These are phyloP conservation scores for Pseudococcus longispinus DNA, from an alignment of 2,888 invertebrate species.

Conservation along the genomic window DNA sequence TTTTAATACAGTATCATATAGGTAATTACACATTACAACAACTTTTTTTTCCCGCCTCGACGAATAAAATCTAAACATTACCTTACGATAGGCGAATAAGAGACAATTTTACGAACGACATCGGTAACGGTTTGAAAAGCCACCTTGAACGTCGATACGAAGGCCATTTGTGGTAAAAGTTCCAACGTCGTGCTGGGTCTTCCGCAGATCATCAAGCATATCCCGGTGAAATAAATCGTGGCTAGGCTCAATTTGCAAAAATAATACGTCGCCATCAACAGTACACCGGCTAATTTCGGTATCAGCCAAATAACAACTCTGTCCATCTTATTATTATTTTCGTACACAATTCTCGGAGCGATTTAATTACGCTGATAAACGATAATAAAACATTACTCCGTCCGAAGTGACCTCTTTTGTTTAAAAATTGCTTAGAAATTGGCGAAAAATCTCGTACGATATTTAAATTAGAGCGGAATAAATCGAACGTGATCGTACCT, in stretches of 20 bases:
- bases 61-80: neutral
- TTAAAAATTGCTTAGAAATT: neutral
- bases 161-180: neutral
- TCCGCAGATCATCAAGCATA: slow-evolving; percentile 33
- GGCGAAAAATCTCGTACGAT: neutral
- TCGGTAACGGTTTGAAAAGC: neutral
- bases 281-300: neutral
- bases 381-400: neutral
- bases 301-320: neutral
- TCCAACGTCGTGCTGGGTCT: neutral
- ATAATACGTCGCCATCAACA: neutral
- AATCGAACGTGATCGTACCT: slow-evolving; percentile 24
- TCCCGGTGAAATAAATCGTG: neutral
- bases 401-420: neutral
- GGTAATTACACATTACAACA: too few species aligned
- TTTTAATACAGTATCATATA: neutral
- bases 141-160: neutral
- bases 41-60: neutral
- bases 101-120: neutral
- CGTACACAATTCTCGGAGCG: neutral
- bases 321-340: neutral
- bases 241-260: neutral
- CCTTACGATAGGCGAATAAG: neutral
- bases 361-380: neutral
- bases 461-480: slow-evolving; percentile 11